Evolutionary conservation across 2,888 invertebrate genomes (phyloP).

Genomic region (Cephus pygmeus): DNA sequence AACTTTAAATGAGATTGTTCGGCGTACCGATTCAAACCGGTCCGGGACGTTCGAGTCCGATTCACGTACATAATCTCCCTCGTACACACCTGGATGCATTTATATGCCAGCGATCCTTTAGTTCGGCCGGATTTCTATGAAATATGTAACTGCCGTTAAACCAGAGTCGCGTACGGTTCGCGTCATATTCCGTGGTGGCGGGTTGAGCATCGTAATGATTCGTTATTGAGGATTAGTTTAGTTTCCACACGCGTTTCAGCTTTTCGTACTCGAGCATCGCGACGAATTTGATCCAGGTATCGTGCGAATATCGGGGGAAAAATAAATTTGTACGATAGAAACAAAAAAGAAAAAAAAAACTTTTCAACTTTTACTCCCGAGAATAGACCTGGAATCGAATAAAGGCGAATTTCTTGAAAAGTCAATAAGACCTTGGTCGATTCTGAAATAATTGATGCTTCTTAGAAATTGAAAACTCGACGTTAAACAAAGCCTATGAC

Average conservation of each 20-base stretch:
- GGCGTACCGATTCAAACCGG: not conserved
- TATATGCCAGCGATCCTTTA: not conserved
- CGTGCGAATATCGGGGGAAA: not conserved
- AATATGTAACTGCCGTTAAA: conserved; percentile 9
- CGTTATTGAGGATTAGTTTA: conserved; percentile 35
- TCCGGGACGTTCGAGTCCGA: not conserved
- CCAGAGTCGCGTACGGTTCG: not conserved
- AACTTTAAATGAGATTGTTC: not conserved
- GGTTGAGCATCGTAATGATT: conserved; percentile 15
- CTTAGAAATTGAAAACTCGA: not conserved
- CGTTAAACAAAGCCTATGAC: not conserved
- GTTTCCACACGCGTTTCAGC: conserved; percentile 19
- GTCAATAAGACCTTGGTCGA: not conserved
- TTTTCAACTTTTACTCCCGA: not conserved
- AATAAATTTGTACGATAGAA: not conserved
- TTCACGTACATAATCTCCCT: not conserved
- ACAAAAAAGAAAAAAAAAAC: not conserved
- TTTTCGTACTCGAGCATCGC: conserved; percentile 5
- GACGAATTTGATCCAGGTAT: not conserved
- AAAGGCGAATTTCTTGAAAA: not conserved
- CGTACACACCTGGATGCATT: not conserved
- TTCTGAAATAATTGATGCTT: not conserved
- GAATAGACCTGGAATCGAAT: not conserved
- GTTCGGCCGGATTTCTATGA: not conserved
- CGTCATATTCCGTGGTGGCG: conserved; percentile 3